These are phyloP conservation scores for Adelges cooleyi DNA, from an alignment of 1,140 invertebrate species.

Conservation along the genomic window DNA sequence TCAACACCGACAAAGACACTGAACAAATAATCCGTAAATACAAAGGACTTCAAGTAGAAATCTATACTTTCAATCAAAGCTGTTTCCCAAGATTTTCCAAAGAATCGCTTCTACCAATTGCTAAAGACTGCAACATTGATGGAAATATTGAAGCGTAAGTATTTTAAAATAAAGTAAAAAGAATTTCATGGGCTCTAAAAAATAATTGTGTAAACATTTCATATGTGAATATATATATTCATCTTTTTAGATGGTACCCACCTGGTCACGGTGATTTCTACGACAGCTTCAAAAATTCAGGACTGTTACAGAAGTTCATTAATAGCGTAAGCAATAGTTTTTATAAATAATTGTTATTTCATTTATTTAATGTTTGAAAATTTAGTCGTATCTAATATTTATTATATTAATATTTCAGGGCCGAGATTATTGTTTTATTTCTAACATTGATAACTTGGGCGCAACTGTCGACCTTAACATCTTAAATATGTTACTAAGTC, in stretches of 20 bases:
- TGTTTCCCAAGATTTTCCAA: constrained; percentile 89
- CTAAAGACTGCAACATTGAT: constrained; percentile 58
- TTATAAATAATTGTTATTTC: not conserved
- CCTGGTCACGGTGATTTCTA: constrained; percentile 99
- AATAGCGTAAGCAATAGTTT: constrained; percentile 50
- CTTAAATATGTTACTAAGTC: constrained; percentile 68
- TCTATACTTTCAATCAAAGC: constrained; percentile 95
- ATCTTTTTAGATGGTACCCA: constrained; percentile 87
- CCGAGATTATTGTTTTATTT: constrained; percentile 91
- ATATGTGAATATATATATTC: constrained; percentile 19
- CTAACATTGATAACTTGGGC: constrained; percentile 98
- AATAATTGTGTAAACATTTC: no score
- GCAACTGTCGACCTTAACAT: constrained; percentile 96
- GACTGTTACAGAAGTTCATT: constrained; percentile 81
- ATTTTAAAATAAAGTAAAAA: no score
- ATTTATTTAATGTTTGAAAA: not conserved
- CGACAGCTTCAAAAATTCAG: constrained; percentile 87
- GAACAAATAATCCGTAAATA: constrained; percentile 92
- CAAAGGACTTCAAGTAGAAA: constrained; percentile 83
- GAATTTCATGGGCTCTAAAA: no score
- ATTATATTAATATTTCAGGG: constrained; percentile 50
- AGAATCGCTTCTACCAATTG: constrained; percentile 89
- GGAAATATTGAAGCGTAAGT: constrained; percentile 70
- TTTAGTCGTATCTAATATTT: no score
- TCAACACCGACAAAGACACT: constrained; percentile 98